phyloP scores from a whole-genome alignment of 2,113 vertebrate species.

The Narcine bancroftii region DNA sequence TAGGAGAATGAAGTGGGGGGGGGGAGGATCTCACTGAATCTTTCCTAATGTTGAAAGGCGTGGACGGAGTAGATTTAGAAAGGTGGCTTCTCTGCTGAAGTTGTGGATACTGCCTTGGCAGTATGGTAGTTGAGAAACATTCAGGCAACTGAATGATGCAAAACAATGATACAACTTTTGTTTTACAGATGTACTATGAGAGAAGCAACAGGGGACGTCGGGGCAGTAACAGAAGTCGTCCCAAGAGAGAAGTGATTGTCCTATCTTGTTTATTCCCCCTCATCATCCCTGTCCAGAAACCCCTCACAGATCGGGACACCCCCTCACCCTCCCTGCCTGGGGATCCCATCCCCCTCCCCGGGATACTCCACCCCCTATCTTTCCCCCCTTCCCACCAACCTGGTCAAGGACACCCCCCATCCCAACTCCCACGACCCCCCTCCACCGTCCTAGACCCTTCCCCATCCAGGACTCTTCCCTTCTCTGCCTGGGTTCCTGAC shows the following conservation, averaged over 20 bases:
- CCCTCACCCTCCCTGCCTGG: not conserved
- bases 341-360: too few relatives aligned
- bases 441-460: not conserved
- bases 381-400: not conserved
- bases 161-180: slow-evolving; percentile 10
- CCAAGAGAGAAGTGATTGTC: slow-evolving; percentile 19
- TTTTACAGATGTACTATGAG: not conserved
- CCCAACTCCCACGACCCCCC: not conserved
- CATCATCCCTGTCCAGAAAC: not conserved
- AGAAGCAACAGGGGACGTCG: not conserved
- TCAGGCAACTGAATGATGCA: fast-evolving
- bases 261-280: not conserved
- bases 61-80: too few relatives aligned
- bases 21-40: too few relatives aligned
- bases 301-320: too few relatives aligned
- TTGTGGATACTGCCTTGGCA: too few relatives aligned
- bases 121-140: fast-evolving
- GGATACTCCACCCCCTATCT: too few relatives aligned
- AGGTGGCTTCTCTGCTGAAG: too few relatives aligned
- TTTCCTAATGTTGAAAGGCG: too few relatives aligned
- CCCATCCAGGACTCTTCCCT: not conserved
- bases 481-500: too few relatives aligned
- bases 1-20: too few relatives aligned
- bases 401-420: not conserved
- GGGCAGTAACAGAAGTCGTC: not conserved